Evolutionary conservation across 1,140 invertebrate species (phyloP).

Genomic region (Mercenaria mercenaria): DNA sequence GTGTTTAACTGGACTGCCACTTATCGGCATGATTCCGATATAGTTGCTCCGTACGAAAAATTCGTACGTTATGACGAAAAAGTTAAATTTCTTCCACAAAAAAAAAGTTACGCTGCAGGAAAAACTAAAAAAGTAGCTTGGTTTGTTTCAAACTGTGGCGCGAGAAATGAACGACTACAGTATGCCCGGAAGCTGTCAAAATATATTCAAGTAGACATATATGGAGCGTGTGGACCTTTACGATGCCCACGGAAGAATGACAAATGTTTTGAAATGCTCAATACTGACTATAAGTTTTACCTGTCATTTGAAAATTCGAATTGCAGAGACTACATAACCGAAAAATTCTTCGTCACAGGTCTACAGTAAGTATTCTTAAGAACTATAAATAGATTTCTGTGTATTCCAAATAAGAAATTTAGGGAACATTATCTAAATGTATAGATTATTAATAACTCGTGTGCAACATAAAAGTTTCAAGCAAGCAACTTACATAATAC

Average conservation of each 20-base stretch:
- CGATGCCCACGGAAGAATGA: conserved; percentile 87
- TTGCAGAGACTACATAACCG: conserved; percentile 87
- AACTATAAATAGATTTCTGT: too few species aligned
- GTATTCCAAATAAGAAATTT: too few species aligned
- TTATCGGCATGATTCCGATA: conserved; percentile 96
- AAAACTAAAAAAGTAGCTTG: conserved; percentile 86
- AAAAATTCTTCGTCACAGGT: conserved; percentile 87
- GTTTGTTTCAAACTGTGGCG: conserved; percentile 88
- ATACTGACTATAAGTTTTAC: conserved; percentile 98
- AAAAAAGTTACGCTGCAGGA: conserved; percentile 82
- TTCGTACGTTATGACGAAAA: conserved; percentile 86
- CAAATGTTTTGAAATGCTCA: conserved; percentile 95
- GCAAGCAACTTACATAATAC: too few species aligned
- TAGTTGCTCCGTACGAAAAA: conserved; percentile 97
- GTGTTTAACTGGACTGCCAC: conserved; percentile 96
- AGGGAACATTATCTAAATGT: too few species aligned
- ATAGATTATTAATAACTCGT: too few species aligned
- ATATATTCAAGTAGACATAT: conserved; percentile 89
- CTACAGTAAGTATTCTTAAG: conserved; percentile 88
- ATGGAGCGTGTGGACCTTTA: conserved; percentile 88
- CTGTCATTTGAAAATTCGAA: conserved; percentile 92
- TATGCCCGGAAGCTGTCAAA: conserved; percentile 88
- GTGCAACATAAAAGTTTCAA: too few species aligned
- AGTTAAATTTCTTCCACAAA: conserved; percentile 70
- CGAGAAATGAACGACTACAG: conserved; percentile 87